Percentiles rank a stretch among this genome's conserved stretches.
Evolutionary conservation across 2,113 vertebrate species (phyloP).

Genomic region (Ptilonorhynchus violaceus): DNA sequence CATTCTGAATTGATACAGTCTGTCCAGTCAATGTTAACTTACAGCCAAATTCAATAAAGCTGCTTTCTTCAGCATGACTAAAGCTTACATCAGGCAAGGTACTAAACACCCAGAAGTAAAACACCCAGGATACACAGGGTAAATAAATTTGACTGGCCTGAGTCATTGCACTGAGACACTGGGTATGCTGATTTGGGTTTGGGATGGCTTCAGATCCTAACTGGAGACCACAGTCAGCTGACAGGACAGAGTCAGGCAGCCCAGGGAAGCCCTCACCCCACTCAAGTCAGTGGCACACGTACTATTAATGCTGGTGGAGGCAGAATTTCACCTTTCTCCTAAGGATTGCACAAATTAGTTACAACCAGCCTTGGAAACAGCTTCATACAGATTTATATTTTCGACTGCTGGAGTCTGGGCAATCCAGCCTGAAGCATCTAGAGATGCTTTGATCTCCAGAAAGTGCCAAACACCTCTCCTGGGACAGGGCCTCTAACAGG

Average conservation of each 20-base stretch:
- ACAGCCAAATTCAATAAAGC: conserved; percentile 38
- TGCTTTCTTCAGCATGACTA: conserved; percentile 5
- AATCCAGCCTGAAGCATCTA: background rate
- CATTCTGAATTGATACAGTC: background rate
- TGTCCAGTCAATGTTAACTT: background rate
- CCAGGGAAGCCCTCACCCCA: background rate
- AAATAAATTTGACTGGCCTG: background rate
- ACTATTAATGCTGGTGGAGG: background rate
- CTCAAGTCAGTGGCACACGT: background rate
- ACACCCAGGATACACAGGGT: background rate
- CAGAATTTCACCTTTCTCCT: background rate
- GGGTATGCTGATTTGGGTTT: background rate
- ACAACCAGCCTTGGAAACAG: background rate
- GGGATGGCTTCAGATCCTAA: background rate
- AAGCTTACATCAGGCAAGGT: background rate
- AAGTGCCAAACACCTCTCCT: background rate
- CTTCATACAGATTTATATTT: fast-evolving
- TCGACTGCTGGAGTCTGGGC: background rate
- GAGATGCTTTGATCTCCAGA: background rate
- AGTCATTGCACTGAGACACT: background rate
- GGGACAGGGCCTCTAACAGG: background rate
- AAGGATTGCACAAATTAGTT: background rate
- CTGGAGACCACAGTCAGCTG: background rate
- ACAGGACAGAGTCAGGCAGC: background rate
- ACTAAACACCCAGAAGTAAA: background rate